Evolutionary conservation across 64 coral and sea anemone genomes (phyloP).

Genomic region (Montipora sp.): DNA sequence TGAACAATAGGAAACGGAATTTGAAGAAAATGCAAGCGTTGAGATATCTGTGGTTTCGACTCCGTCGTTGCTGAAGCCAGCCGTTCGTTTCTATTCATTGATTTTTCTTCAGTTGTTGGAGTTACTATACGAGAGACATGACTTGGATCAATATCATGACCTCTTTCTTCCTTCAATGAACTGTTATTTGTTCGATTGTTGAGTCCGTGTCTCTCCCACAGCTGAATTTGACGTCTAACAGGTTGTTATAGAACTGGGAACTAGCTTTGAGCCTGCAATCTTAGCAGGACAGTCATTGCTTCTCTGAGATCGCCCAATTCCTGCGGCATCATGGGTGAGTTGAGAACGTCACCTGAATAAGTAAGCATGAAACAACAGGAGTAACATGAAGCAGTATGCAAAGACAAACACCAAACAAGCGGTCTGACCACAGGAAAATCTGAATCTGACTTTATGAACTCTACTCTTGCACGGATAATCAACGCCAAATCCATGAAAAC

Average conservation of each 20-base stretch:
- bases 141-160: background rate
- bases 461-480: no score
- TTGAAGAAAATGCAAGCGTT: no score
- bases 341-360: background rate
- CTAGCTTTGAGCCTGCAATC: conserved; percentile 54
- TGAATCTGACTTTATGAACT: no score
- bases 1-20: no score
- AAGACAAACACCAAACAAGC: no score
- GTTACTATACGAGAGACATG: background rate
- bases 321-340: conserved; percentile 18
- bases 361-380: background rate
- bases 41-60: no score
- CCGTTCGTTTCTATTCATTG: no score
- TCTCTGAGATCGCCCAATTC: background rate
- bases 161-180: background rate
- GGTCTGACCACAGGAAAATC: no score
- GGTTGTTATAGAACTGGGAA: background rate
- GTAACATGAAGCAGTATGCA: no score
- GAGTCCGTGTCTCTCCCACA: background rate
- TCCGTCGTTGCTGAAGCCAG: no score
- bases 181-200: background rate
- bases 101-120: background rate
- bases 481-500: no score
- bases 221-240: background rate
- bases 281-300: conserved; percentile 11